phyloP scores from a whole-genome alignment of 2,113 vertebrate species.

The Naja naja region DNA sequence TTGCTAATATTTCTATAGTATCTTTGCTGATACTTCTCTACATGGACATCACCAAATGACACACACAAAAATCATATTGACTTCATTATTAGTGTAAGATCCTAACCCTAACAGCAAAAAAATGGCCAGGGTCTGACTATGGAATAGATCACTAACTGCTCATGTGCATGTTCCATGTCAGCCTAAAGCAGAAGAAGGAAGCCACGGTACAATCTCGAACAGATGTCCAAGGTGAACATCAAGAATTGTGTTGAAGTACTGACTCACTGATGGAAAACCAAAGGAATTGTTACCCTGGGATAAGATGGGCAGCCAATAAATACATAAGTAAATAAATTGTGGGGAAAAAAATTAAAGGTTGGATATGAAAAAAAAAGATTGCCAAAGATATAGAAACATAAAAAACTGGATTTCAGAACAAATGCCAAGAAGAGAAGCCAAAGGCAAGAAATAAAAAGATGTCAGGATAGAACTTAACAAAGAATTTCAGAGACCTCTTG shows the following conservation, averaged over 20 bases:
- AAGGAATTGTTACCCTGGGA: not conserved
- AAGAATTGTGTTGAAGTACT: not conserved
- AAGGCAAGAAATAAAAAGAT: not conserved
- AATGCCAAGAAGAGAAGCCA: not conserved
- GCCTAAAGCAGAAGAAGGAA: not conserved
- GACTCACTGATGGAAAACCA: not conserved
- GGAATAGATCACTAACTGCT: not conserved
- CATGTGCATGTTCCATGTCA: not conserved
- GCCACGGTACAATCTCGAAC: not conserved
- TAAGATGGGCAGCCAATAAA: no score
- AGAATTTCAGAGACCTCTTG: not conserved
- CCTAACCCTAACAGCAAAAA: not conserved
- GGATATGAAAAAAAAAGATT: not conserved
- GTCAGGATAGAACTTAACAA: not conserved
- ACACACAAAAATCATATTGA: not conserved
- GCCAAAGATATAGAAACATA: not conserved
- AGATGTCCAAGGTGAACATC: not conserved
- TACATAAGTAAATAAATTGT: not conserved
- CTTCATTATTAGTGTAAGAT: not conserved
- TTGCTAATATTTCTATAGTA: no score
- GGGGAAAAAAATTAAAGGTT: not conserved
- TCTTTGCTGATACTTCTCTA: no score
- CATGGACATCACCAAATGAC: not conserved
- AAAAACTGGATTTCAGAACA: not conserved
- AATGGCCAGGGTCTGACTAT: not conserved